Evolutionary conservation across 2,113 vertebrate species (phyloP), one percentile per base, ranked within the genome.

Genomic region (Salvelinus alpinus): DNA sequence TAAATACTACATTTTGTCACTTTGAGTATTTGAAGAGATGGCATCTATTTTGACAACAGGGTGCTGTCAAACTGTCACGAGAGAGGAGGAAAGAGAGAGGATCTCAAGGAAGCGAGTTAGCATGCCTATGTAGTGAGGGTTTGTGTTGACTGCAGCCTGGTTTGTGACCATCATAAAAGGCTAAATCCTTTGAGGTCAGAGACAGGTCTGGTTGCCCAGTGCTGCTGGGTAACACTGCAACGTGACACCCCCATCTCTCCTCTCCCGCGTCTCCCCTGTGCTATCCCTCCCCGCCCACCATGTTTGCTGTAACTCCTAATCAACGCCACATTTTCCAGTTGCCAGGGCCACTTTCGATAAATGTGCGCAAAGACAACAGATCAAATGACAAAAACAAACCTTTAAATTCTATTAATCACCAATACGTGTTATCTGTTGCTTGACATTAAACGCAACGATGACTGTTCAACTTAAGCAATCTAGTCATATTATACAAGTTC

Each of bases 181-280:
- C 38, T 12, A 9, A 44, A 44, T 44, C 38, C 38, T 44, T 44
- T 44, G 38, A 44, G 38, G 38, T 44, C 38, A 44, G 38, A 44
- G 38, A 44, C 8, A 73, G 74, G 86, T 83, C 82, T 82, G 80
- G 89, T 90, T 87, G 87, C 82, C 79, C 76, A 80, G 88, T 75
- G 77, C 82, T 80, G 48, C 80, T 82, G 72, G 79, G 88, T 51
- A 80, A 78, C 78, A 69, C 44, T 72, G 72, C 64, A 70, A 79
- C 72, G 68, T 64, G 44, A 59, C n/a, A 31, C 25, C 48, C 8
- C 27, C 44, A 9, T 11, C 38, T 44, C 38, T 22, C 44, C 38
- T 44, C 38, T 44, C 38, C 9, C 38, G 0, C 2, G 38, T 44
- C 38, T 47, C 83, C 80, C 77, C 78, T 22, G 20, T 22, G 9